Conservation (phyloP, 2,797 vertebrate genomes). For the Gouania willdenowi region DNA sequence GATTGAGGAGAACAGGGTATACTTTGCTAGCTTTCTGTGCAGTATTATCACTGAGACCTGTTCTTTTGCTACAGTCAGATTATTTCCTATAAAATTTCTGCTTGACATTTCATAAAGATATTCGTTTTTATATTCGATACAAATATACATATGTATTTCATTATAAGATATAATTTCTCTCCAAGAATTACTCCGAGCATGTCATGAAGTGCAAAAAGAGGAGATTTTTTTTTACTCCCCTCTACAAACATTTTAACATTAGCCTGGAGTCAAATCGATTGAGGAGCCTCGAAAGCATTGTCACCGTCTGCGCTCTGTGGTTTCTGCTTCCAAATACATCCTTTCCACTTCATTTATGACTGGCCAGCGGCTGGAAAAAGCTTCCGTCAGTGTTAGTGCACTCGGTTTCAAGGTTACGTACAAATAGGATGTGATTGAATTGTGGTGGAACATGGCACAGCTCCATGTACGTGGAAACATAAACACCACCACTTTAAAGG, state of each 20-base stretch:
- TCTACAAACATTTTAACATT: conserved; percentile 49
- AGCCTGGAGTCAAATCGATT: conserved; percentile 58
- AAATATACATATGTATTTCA: conserved; percentile 75
- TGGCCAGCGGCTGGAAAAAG: conserved; percentile 46
- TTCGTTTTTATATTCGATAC: conserved; percentile 68
- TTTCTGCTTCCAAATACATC: conserved; percentile 49
- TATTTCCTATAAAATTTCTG: conserved; percentile 61
- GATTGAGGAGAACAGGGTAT: conserved; percentile 58
- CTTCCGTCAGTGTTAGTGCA: conserved; percentile 34
- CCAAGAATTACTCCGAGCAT: conserved; percentile 67
- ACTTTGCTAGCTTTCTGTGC: conserved; percentile 45
- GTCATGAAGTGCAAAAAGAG: conserved; percentile 75
- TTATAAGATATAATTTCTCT: conserved; percentile 71
- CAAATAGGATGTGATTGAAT: conserved; percentile 37
- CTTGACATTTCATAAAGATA: conserved; percentile 67
- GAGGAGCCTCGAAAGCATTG: conserved; percentile 66
- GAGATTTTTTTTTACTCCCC: conserved; percentile 57
- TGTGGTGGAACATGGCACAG: conserved; percentile 42
- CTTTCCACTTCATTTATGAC: conserved; percentile 34
- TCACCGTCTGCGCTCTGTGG: conserved; percentile 52
- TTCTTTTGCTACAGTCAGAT: conserved; percentile 73
- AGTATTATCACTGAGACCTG: conserved; percentile 62
- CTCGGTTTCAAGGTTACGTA: conserved; percentile 41
- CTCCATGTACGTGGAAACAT: conserved; percentile 40
- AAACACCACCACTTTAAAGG: no score